phyloP scores from a whole-genome alignment of 2,113 vertebrate species.

The Candoia aspera region DNA sequence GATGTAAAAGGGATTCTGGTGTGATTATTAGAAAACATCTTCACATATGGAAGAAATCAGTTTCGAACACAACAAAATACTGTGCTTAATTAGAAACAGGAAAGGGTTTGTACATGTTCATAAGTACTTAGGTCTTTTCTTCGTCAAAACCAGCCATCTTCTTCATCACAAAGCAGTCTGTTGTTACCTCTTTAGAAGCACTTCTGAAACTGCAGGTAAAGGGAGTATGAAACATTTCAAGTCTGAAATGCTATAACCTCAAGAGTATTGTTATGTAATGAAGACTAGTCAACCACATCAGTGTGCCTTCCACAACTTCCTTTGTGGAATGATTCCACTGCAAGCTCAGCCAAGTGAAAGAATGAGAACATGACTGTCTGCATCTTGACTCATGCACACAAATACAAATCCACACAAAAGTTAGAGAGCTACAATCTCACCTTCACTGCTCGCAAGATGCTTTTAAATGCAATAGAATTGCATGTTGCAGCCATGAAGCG shows the following conservation, averaged over 20 bases:
- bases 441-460: background rate
- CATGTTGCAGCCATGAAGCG: background rate
- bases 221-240: background rate
- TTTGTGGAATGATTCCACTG: background rate
- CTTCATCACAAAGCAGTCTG: background rate
- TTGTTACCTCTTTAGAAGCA: no score
- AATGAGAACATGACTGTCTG: background rate
- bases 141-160: background rate
- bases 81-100: background rate
- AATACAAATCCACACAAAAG: background rate
- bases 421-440: background rate
- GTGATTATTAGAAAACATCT: background rate
- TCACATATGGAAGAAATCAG: background rate
- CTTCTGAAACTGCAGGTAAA: background rate
- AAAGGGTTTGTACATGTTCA: background rate
- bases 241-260: background rate
- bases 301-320: background rate
- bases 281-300: background rate
- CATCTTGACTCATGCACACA: background rate
- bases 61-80: background rate
- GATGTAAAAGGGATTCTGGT: background rate
- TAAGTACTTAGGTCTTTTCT: background rate
- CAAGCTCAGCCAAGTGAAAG: background rate
- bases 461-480: background rate
- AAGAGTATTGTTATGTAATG: background rate